Evolutionary conservation across 2,888 invertebrate genomes (phyloP).

Genomic region (Megalurothrips usitatus): DNA sequence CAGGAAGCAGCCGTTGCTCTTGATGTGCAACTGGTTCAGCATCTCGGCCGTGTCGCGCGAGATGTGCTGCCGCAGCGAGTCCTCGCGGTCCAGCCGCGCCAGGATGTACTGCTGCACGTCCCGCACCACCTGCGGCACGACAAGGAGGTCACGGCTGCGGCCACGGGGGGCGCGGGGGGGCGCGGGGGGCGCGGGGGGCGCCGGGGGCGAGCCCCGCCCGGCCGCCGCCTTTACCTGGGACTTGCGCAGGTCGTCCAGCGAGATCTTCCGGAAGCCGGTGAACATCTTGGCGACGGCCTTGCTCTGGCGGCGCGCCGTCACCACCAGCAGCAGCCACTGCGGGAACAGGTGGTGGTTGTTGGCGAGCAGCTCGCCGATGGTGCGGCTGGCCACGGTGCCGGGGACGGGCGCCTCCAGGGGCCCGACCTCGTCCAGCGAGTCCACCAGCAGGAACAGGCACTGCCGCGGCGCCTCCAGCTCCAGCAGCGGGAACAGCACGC

Average conservation of each 20-base stretch:
- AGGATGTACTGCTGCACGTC: conserved; percentile 95
- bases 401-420: conserved; percentile 29
- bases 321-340: conserved; percentile 85
- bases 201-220: too few relatives aligned
- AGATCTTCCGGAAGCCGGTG: conserved; percentile 84
- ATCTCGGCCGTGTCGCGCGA: conserved; percentile 90
- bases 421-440: conserved; percentile 80
- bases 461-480: conserved; percentile 86
- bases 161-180: too few relatives aligned
- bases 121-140: conserved; percentile 67
- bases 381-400: conserved; percentile 47
- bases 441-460: conserved; percentile 78
- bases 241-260: conserved; percentile 83
- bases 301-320: conserved; percentile 81
- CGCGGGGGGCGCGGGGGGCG: too few relatives aligned
- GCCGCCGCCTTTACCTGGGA: conserved; percentile 64
- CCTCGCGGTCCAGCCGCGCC: conserved; percentile 82
- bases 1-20: conserved; percentile 88
- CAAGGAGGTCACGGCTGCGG: background rate
- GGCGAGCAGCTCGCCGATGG: conserved; percentile 77
- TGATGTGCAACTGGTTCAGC: conserved; percentile 89
- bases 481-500: conserved; percentile 77
- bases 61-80: conserved; percentile 79
- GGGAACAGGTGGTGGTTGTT: conserved; percentile 88
- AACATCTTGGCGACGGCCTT: conserved; percentile 74